Conservation (phyloP, 2,888 invertebrate genomes). For the Cantharis flavilabris region DNA sequence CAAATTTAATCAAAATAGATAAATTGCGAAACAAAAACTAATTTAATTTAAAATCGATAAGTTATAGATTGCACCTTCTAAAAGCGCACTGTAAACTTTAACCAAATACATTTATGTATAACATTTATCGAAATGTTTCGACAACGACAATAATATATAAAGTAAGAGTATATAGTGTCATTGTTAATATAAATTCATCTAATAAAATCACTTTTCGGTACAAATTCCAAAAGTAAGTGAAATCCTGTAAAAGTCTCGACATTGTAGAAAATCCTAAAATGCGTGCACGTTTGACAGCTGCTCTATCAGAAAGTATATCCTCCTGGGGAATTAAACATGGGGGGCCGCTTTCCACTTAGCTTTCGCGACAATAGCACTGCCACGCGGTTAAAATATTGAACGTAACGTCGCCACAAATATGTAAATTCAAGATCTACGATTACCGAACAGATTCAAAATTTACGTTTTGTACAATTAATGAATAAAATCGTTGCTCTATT, state of each 20-base stretch:
- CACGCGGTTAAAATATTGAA: conserved; percentile 34
- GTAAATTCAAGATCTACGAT: conserved; percentile 27
- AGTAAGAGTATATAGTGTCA: conserved; percentile 13
- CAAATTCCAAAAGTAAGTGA: conserved; percentile 35
- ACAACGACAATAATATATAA: not conserved
- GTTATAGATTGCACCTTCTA: not conserved
- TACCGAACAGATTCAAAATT: conserved; percentile 18
- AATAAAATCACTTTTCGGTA: conserved; percentile 38
- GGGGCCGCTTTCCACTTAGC: conserved; percentile 36
- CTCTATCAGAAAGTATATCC: conserved; percentile 49
- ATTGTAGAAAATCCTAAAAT: conserved; percentile 37
- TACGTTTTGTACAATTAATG: not conserved
- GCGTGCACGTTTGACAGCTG: conserved; percentile 49
- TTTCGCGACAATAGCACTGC: conserved; percentile 29
- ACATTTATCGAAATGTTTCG: not conserved
- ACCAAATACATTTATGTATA: not conserved
- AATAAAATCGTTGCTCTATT: conserved; percentile 1
- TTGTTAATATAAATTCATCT: conserved; percentile 29
- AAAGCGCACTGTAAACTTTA: not conserved
- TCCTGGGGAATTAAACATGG: conserved; percentile 51
- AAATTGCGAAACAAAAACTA: conserved; percentile 14
- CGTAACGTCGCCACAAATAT: conserved; percentile 27
- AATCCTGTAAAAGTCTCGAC: conserved; percentile 39
- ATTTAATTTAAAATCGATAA: not conserved
- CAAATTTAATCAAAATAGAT: not conserved